A percentile compares a stretch with the other conserved stretches of the same genome.
These are phyloP conservation scores for Agonopterix subpropinquella DNA, from an alignment of 2,888 invertebrate species.

Conservation along the genomic window DNA sequence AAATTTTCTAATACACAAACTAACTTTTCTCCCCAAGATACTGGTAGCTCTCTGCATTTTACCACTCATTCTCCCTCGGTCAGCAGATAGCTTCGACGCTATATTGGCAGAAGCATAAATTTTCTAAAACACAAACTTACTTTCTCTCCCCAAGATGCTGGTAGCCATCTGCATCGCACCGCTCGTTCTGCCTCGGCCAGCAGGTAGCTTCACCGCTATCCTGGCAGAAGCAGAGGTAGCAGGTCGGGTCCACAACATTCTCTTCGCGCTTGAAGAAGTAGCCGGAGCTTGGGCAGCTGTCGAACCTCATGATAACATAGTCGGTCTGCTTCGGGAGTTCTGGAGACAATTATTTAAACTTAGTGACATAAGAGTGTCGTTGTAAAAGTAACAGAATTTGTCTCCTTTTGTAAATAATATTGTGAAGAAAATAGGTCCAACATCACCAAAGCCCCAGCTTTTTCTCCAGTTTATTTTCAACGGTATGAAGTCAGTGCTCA, in stretches of 20 bases:
- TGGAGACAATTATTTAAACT: slow-evolving; percentile 10
- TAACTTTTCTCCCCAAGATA: too few relatives aligned
- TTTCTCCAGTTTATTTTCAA: too few relatives aligned
- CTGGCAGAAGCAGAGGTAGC: slow-evolving; percentile 54
- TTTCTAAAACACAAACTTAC: slow-evolving; percentile 7
- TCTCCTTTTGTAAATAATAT: too few relatives aligned
- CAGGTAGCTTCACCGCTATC: slow-evolving; percentile 35
- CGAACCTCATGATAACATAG: slow-evolving; percentile 23
- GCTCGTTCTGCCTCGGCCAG: slow-evolving; percentile 34
- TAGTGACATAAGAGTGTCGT: too few relatives aligned
- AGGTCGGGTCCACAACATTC: slow-evolving; percentile 26
- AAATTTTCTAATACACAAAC: too few relatives aligned
- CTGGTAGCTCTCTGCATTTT: too few relatives aligned
- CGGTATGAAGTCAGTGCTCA: too few relatives aligned
- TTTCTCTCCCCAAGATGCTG: slow-evolving; percentile 24
- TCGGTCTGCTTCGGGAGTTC: slow-evolving; percentile 22
- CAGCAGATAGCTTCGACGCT: too few relatives aligned
- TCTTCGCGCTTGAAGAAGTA: slow-evolving; percentile 37
- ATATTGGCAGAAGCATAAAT: slow-evolving; percentile 10
- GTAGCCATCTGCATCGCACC: slow-evolving; percentile 35
- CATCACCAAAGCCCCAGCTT: too few relatives aligned
- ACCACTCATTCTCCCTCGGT: too few relatives aligned
- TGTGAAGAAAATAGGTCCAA: too few relatives aligned
- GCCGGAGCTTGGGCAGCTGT: slow-evolving; percentile 39
- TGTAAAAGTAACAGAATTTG: too few relatives aligned